Evolutionary conservation across 2,113 vertebrate species (phyloP).

Genomic region (Chelonoidis abingdonii): DNA sequence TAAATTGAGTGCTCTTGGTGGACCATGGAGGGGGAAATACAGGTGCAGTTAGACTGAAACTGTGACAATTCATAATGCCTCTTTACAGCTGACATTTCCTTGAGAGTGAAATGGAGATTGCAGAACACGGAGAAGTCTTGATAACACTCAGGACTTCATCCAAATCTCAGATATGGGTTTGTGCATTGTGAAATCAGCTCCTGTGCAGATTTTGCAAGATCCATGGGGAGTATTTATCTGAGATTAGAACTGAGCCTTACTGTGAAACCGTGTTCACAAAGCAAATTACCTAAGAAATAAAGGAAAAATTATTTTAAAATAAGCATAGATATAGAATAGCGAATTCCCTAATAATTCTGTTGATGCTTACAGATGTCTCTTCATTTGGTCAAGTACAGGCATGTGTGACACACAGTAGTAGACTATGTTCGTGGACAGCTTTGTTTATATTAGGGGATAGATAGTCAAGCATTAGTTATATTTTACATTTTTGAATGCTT

Average conservation of each 20-base stretch:
- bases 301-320: not conserved
- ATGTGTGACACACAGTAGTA: rapidly evolving
- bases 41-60: not conserved
- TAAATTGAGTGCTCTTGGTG: not conserved
- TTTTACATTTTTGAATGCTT: not conserved
- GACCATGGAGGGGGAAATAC: not conserved
- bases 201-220: slow-evolving; percentile 12
- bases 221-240: slow-evolving; percentile 14
- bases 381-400: not conserved
- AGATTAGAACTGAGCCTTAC: slow-evolving; percentile 23
- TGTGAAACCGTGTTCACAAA: slow-evolving; percentile 1
- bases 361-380: not conserved
- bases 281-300: not conserved
- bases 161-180: not conserved
- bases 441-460: not conserved
- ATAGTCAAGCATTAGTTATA: not conserved
- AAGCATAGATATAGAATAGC: not conserved
- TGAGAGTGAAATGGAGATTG: slow-evolving; percentile 27
- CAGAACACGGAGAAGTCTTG: not conserved
- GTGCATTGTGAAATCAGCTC: slow-evolving; percentile 20
- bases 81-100: not conserved
- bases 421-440: not conserved
- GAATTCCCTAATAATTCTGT: not conserved
- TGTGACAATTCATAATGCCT: not conserved
- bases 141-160: not conserved